phyloP scores from a whole-genome alignment of 1,140 invertebrate genomes.

The Trypoxylus dichotomus region DNA sequence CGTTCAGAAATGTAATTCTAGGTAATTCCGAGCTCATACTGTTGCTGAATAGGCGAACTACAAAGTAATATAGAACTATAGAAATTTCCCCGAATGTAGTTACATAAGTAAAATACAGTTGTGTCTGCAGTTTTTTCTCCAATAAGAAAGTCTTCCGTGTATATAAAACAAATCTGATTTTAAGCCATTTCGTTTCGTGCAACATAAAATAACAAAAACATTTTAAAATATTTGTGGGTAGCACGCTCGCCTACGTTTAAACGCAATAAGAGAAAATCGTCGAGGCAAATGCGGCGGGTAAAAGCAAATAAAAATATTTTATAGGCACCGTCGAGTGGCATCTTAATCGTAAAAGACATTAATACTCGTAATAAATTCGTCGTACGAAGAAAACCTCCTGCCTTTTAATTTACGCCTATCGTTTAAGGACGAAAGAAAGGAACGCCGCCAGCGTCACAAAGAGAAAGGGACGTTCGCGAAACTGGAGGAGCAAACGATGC shows the following conservation, averaged over 20 bases:
- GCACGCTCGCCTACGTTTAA: background rate
- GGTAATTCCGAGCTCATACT: too few species aligned
- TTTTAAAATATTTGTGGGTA: background rate
- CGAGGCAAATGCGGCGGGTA: background rate
- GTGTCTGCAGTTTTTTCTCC: too few species aligned
- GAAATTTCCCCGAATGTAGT: too few species aligned
- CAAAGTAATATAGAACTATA: too few species aligned
- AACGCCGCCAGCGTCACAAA: background rate
- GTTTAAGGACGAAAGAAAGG: background rate
- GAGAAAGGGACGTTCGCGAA: background rate
- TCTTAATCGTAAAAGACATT: slow-evolving; percentile 13
- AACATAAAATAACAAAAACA: slow-evolving; percentile 4
- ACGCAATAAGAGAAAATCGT: background rate
- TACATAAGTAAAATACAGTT: too few species aligned
- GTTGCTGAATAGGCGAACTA: too few species aligned
- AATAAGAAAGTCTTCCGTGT: background rate
- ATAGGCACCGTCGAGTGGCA: slow-evolving; percentile 7
- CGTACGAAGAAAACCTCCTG: slow-evolving; percentile 9
- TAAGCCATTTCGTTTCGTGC: background rate
- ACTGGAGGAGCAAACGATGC: background rate
- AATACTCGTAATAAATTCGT: slow-evolving; percentile 21
- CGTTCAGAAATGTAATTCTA: too few species aligned
- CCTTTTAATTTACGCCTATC: slow-evolving; percentile 20
- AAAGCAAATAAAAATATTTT: slow-evolving; percentile 22
- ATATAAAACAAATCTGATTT: background rate